These are phyloP conservation scores for Brachylomia viminalis DNA, from an alignment of 2,888 invertebrate genomes.

Conservation along the genomic window DNA sequence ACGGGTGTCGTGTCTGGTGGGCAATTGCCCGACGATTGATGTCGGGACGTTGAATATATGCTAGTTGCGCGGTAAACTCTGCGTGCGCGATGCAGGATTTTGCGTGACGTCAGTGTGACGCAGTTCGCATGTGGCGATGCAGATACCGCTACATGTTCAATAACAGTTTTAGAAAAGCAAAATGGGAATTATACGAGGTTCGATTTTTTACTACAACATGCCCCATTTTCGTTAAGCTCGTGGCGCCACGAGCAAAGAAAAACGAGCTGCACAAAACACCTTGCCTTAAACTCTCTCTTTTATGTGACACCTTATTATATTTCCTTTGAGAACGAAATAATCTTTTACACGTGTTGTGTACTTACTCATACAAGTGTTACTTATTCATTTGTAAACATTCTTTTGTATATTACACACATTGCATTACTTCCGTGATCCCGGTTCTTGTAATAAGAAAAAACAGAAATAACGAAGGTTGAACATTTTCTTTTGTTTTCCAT, in stretches of 20 bases:
- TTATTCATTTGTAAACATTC: not conserved
- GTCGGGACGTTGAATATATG: too few species aligned
- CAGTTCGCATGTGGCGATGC: too few species aligned
- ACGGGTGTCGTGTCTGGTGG: too few species aligned
- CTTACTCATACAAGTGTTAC: not conserved
- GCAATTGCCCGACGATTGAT: too few species aligned
- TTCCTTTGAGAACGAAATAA: not conserved
- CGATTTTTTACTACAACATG: not conserved
- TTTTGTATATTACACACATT: not conserved
- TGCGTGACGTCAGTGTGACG: too few species aligned
- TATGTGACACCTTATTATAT: too few species aligned
- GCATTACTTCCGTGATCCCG: not conserved
- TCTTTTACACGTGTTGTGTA: not conserved
- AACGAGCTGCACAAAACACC: not conserved
- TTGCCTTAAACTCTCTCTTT: not conserved
- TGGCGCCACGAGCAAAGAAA: not conserved
- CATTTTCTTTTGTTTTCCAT: too few species aligned
- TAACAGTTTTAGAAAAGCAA: too few species aligned
- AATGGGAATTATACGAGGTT: too few species aligned
- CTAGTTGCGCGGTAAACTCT: too few species aligned
- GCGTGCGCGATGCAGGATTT: too few species aligned
- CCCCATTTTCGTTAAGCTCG: not conserved
- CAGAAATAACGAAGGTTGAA: not conserved
- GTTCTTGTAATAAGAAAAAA: constrained; percentile 8
- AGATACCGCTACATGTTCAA: too few species aligned